These are phyloP conservation scores for Homalodisca vitripennis DNA, from an alignment of 1,140 invertebrate species.

Conservation along the genomic window DNA sequence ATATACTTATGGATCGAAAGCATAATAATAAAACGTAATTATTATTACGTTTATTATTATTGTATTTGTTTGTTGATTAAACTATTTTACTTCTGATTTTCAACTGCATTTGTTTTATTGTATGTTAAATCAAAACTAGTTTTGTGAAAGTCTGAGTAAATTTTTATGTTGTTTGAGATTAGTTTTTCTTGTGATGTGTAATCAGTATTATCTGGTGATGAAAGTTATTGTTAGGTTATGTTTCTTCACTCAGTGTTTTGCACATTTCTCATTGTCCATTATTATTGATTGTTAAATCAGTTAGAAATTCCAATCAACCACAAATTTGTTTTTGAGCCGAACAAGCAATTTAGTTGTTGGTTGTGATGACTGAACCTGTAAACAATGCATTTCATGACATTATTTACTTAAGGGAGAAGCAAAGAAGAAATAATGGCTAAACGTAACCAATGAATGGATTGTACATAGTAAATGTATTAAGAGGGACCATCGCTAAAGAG, in stretches of 20 bases:
- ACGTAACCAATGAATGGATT: slow-evolving; percentile 4
- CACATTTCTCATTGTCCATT: not conserved
- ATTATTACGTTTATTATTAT: no score
- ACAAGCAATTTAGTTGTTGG: not conserved
- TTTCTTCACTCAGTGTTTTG: not conserved
- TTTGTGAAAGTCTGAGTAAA: no score
- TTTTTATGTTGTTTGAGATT: no score
- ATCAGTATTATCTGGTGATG: not conserved
- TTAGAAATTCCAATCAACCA: no score
- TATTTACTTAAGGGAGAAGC: slow-evolving; percentile 12
- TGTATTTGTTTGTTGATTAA: no score
- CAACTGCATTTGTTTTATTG: no score
- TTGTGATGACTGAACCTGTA: not conserved
- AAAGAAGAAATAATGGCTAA: slow-evolving; percentile 25
- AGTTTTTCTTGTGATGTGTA: not conserved
- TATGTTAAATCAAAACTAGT: no score
- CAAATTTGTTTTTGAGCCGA: not conserved
- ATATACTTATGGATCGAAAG: no score
- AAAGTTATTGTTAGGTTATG: not conserved
- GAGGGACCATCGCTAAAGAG: slow-evolving; percentile 20
- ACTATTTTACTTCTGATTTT: no score
- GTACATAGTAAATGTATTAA: slow-evolving; percentile 11
- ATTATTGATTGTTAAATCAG: no score
- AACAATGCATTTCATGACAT: slow-evolving; percentile 2
- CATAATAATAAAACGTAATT: no score